Percentiles rank a stretch among this genome's conserved stretches.
These are phyloP conservation scores for Picus viridis DNA, from an alignment of 2,797 vertebrate species.

Conservation along the genomic window DNA sequence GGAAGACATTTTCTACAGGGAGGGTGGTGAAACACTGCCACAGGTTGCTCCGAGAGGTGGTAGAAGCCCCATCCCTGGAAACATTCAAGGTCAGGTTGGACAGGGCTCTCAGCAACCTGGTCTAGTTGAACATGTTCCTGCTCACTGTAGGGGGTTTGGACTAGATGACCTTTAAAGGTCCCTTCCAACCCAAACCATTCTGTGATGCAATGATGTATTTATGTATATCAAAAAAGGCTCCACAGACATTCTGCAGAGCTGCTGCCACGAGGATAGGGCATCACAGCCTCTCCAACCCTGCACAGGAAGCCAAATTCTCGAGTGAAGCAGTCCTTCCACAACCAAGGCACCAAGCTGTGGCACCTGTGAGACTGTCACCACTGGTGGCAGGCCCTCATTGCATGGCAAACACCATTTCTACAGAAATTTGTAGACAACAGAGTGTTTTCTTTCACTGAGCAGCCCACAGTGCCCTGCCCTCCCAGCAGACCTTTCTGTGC, in stretches of 20 bases:
- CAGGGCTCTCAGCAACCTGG: too few species aligned
- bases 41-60: too few species aligned
- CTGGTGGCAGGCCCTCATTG: rapidly evolving
- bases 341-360: rapidly evolving
- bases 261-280: not conserved
- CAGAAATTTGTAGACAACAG: not conserved
- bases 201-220: too few species aligned
- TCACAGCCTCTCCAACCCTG: rapidly evolving
- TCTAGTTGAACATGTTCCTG: too few species aligned
- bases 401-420: rapidly evolving
- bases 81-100: too few species aligned
- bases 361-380: rapidly evolving
- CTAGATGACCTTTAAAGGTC: too few species aligned
- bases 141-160: too few species aligned
- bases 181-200: too few species aligned
- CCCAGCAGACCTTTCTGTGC: too few species aligned
- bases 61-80: too few species aligned
- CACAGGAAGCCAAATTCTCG: rapidly evolving
- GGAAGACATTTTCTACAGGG: too few species aligned
- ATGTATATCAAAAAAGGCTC: not conserved
- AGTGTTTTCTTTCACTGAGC: not conserved
- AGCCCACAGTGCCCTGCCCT: not conserved
- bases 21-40: too few species aligned
- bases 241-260: not conserved
- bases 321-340: not conserved